These are phyloP conservation scores for Podabrus alpinus DNA, from an alignment of 2,888 invertebrate species.

Conservation along the genomic window DNA sequence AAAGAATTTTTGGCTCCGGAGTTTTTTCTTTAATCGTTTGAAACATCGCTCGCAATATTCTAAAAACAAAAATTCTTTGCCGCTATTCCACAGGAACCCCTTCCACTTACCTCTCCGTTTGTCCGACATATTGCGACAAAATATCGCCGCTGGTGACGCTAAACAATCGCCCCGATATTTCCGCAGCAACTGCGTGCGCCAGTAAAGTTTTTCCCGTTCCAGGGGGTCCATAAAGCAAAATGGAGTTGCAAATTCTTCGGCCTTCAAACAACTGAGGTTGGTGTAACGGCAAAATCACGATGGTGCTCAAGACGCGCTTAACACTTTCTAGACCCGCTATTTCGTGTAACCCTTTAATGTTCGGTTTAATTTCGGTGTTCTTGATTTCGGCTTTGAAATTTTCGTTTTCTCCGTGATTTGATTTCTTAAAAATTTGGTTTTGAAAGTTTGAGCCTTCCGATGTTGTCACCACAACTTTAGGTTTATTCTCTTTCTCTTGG, in stretches of 20 bases:
- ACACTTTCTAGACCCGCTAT: conserved; percentile 58
- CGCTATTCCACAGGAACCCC: background rate
- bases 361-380: conserved; percentile 41
- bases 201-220: conserved; percentile 58
- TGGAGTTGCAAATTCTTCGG: conserved; percentile 55
- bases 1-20: conserved; percentile 50
- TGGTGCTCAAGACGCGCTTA: conserved; percentile 57
- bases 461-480: background rate
- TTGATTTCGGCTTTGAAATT: background rate
- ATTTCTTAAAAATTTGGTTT: background rate
- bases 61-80: background rate
- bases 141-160: conserved; percentile 60
- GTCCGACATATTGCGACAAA: conserved; percentile 60
- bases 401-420: background rate
- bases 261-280: conserved; percentile 61
- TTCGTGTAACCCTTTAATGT: conserved; percentile 51
- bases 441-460: background rate
- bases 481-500: background rate
- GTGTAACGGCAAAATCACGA: conserved; percentile 58
- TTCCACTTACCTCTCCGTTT: conserved; percentile 60
- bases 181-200: conserved; percentile 55
- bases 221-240: conserved; percentile 61
- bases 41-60: conserved; percentile 9
- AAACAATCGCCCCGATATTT: conserved; percentile 58
- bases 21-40: conserved; percentile 6